Evolutionary conservation across 2,888 invertebrate species (phyloP).

Genomic region (Drosophila merina): DNA sequence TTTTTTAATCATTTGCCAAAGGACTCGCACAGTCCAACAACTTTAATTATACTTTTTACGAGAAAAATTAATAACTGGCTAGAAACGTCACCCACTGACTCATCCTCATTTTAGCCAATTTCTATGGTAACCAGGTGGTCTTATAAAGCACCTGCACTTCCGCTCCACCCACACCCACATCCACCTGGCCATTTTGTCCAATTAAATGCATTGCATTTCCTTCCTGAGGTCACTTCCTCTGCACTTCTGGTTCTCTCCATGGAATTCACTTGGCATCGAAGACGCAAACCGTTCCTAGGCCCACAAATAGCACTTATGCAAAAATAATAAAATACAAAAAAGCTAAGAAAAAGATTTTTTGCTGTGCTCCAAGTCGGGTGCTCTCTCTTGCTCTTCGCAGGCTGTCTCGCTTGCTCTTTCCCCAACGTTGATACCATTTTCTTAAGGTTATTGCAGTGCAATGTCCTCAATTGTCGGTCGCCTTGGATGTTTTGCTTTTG

Average conservation of each 20-base stretch:
- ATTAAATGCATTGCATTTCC: constrained; percentile 77
- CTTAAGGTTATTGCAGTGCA: constrained; percentile 81
- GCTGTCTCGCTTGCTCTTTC: constrained; percentile 52
- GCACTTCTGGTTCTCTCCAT: constrained; percentile 18
- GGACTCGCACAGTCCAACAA: no score
- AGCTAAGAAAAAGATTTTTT: constrained; percentile 40
- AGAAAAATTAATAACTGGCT: no score
- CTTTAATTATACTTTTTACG: no score
- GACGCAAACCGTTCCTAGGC: constrained; percentile 44
- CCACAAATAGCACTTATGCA: constrained; percentile 55
- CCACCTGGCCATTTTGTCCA: constrained; percentile 56
- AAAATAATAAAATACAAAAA: constrained; percentile 61
- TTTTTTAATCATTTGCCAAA: constrained; percentile 15
- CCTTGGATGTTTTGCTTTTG: constrained; percentile 55
- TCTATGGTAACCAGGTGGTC: constrained; percentile 20
- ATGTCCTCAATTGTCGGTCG: constrained; percentile 78
- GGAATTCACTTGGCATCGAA: constrained; percentile 1
- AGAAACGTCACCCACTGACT: no score
- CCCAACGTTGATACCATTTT: constrained; percentile 55
- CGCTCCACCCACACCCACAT: background rate
- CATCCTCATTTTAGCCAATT: background rate
- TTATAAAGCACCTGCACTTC: constrained; percentile 2
- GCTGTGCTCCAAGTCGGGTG: constrained; percentile 70
- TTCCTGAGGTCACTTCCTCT: constrained; percentile 75
- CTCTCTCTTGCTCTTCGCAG: constrained; percentile 6